Percentiles rank a stretch among this genome's conserved stretches.
phyloP scores from a whole-genome alignment of 2,888 invertebrate species.

The Mimachlamys varia region DNA sequence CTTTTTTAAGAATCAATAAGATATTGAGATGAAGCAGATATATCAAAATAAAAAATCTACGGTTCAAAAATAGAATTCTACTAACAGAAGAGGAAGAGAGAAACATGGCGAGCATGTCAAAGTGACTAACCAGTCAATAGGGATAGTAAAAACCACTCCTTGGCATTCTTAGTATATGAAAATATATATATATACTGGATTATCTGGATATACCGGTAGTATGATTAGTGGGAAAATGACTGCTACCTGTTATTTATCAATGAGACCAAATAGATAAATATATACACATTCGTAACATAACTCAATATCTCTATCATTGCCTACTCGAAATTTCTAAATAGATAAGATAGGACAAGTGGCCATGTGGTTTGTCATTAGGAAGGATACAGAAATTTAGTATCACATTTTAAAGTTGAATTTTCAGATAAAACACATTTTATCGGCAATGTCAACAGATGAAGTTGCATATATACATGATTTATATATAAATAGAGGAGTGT shows the following conservation, averaged over 20 bases:
- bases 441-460: background rate
- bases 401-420: background rate
- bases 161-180: background rate
- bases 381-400: background rate
- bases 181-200: background rate
- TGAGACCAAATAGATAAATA: background rate
- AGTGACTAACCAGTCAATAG: too few species aligned
- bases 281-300: background rate
- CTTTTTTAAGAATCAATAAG: too few species aligned
- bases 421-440: background rate
- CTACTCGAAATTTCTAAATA: background rate
- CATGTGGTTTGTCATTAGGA: background rate
- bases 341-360: background rate
- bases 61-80: too few species aligned
- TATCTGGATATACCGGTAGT: background rate
- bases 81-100: too few species aligned
- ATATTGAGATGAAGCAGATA: too few species aligned
- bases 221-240: background rate
- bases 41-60: too few species aligned
- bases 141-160: slow-evolving; percentile 18
- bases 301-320: background rate
- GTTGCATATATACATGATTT: too few species aligned
- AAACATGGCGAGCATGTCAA: too few species aligned
- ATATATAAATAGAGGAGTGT: background rate
- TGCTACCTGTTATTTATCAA: background rate